phyloP scores from a whole-genome alignment of 1,140 invertebrate species.

The Bombus waltoni region DNA sequence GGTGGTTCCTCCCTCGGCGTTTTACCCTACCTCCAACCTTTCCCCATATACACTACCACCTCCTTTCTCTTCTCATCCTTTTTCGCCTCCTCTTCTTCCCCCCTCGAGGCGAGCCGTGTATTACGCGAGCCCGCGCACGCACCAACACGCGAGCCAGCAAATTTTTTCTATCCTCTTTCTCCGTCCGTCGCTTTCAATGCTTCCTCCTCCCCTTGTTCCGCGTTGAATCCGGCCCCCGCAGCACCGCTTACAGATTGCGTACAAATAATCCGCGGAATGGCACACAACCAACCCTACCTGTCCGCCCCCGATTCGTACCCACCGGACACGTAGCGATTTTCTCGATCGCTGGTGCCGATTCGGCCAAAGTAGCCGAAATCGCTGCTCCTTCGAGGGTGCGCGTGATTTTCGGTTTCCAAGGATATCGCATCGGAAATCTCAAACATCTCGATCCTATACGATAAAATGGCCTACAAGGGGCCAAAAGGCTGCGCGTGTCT shows the following conservation, averaged over 20 bases:
- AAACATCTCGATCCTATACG: neutral
- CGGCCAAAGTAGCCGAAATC: neutral
- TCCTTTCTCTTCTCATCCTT: neutral
- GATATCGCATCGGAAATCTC: neutral
- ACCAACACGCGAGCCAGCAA: constrained; percentile 52
- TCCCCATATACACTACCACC: constrained; percentile 12
- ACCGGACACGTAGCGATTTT: constrained; percentile 31
- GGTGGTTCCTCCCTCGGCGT: constrained; percentile 50
- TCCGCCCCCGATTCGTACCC: constrained; percentile 36
- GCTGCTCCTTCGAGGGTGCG: neutral
- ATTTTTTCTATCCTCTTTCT: constrained; percentile 63
- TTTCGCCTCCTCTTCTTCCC: neutral
- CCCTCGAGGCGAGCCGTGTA: constrained; percentile 1
- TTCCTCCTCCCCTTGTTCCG: neutral
- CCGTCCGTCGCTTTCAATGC: neutral
- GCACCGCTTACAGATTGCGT: constrained; percentile 60
- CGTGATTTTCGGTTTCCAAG: neutral
- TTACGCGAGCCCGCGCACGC: constrained; percentile 51
- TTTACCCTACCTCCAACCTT: constrained; percentile 49
- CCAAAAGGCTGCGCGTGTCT: neutral
- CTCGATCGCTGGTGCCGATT: constrained; percentile 15
- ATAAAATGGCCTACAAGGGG: neutral
- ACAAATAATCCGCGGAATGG: constrained; percentile 63
- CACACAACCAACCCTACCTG: constrained; percentile 31
- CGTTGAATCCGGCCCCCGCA: constrained; percentile 6